Base-by-base conservation (phyloP, 2,113 vertebrate genomes). In the Rhineura floridana region DNA sequence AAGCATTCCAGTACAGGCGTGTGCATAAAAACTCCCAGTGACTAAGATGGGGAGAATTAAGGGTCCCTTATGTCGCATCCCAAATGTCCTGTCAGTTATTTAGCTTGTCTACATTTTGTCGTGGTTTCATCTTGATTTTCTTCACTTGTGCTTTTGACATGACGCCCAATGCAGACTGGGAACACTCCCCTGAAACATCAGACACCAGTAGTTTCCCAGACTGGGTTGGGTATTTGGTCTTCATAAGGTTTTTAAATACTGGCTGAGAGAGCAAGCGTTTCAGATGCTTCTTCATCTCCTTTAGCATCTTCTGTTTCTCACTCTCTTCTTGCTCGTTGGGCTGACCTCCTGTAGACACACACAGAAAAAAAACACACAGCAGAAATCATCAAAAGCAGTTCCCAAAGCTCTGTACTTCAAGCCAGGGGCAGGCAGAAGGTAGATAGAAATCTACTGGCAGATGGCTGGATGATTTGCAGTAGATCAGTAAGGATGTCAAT, bases 201-300 rank as follows among this genome's bases (percentile, higher is more conserved):
- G 97, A 96, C 89, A 97, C 87, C 0, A 95, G 93, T 0, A 97
- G 96, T 92, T 93, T 98, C 88, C 99, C 99, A 92, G 98, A 98
- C 92, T 99, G 97, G 13, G 99, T 99, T 3, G 99, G 99, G 70
- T 99, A 99, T 92, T 96, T 99, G 72, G 98, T 99, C 94, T 98
- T 98, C 91, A 97, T 97, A 52, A 95, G 46, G 9, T 95, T 95
- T 93, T 96, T 98, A 90, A 99, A 99, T 23, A 99, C 81, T 0
- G 98, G 98, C 91, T 98, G 98, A 0, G 97, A 97, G 73, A 98
- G 96, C 92, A 99, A 90, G 59, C 93, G 93, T 94, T 98, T 98
- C 50, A 99, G 94, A 72, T 98, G 98, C 88, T 97, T 98, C 94
- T 99, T 99, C 97, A 99, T 97, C 28, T 95, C 93, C 78, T 98